phyloP scores from a whole-genome alignment of 2,113 vertebrate species.

The Gavia stellata region DNA sequence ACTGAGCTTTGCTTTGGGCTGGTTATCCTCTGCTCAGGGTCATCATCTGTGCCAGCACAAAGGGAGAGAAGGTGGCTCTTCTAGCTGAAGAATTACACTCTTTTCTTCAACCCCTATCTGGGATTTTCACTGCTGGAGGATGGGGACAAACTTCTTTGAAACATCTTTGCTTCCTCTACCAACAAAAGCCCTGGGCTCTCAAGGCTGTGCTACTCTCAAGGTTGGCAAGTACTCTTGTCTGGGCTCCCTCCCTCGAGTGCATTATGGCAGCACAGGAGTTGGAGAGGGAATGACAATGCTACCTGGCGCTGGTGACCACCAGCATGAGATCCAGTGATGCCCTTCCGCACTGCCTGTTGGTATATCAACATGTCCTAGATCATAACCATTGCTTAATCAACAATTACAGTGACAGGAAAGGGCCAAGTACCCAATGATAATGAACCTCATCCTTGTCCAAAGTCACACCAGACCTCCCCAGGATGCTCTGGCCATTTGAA shows the following conservation, averaged over 20 bases:
- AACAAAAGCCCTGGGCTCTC: not conserved
- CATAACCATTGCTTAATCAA: not conserved
- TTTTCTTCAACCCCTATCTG: not conserved
- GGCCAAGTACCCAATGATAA: not conserved
- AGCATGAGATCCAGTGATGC: not conserved
- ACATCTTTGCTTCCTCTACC: not conserved
- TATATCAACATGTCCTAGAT: not conserved
- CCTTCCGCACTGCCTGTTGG: not conserved
- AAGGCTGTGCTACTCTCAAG: not conserved
- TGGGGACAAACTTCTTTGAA: not conserved
- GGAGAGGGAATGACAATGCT: not conserved
- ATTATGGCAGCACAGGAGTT: not conserved
- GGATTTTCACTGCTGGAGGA: not conserved
- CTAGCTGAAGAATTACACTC: not conserved
- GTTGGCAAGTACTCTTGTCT: not conserved
- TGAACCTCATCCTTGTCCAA: not conserved
- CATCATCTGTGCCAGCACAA: not conserved
- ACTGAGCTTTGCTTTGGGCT: not conserved
- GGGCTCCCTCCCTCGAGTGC: not conserved
- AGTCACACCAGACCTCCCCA: not conserved
- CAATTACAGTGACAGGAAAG: not conserved
- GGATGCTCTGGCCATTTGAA: not conserved
- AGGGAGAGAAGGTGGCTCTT: not conserved
- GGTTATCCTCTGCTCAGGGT: not conserved
- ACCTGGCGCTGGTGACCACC: not conserved